Evolutionary conservation across 2,888 invertebrate species (phyloP), one percentile per base, ranked within the genome.

Genomic region (Listrodromus nycthemerus): DNA sequence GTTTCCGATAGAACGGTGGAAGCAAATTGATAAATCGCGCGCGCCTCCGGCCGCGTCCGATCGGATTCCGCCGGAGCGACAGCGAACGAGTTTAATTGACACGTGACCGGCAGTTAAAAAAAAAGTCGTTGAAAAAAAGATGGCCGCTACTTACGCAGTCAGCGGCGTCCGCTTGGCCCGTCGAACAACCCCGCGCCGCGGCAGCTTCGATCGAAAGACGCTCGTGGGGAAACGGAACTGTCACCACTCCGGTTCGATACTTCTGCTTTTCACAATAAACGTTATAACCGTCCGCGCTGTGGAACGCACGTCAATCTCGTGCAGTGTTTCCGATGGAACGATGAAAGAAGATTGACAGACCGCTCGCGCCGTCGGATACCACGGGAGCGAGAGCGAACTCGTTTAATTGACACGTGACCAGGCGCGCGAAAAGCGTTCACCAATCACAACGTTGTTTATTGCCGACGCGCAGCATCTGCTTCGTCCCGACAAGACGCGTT

Each of bases 241-340:
- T 76, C 66, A 76, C 76, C 76, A 30, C 33, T 52, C 45, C 65
- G 33, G 41, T 37, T 75, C 66, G 45, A 58, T 58, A 19, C 50
- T 37, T 55, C 19, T 41, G n/a, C 21, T 37, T 24, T 30, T 16
- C 58, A 41, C 71, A 41, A 33, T 33, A 33, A 19, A 58, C 27
- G 19, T 19, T 16, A 27, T 5, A 16, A 58, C 58, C 16, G 58
- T 58, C 30, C 6, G 16, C 30, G 6, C 58, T 16, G 33, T 33
- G 50, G 19, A 10, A n/a, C 3, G 30, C 30, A 16, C 27, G 24
- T 58, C 24, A 27, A 58, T 13, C 24, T 16, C 16, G 58, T 24
- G 16, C 4, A 58, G 58, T 58, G 13, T 58, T 58, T 58, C 27
- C 27, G 27, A 27, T 58, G 7, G 30, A 58, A 5, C 16, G 58